Conservation (phyloP, 2,888 invertebrate genomes). For the Nysson spinosus region DNA sequence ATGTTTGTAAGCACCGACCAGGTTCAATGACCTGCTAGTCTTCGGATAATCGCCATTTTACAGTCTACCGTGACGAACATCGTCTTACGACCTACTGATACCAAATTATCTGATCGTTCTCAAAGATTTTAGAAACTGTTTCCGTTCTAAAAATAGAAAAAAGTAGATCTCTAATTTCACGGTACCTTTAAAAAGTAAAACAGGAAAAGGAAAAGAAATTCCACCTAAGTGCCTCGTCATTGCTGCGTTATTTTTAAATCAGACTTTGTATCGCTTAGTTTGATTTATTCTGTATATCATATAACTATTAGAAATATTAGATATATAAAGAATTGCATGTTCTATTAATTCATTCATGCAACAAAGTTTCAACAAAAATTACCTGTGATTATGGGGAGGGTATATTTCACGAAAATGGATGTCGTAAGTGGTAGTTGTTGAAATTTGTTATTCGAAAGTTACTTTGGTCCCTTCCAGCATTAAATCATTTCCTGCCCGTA, state of each 20-base stretch:
- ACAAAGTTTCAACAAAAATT: too few species aligned
- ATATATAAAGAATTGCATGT: too few species aligned
- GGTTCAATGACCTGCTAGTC: conserved; percentile 18
- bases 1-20: neutral
- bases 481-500: conserved; percentile 1
- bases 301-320: too few species aligned
- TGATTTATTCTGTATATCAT: too few species aligned
- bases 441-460: conserved; percentile 17
- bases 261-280: too few species aligned
- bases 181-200: too few species aligned
- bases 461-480: neutral
- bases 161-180: too few species aligned
- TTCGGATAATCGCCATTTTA: conserved; percentile 14
- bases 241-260: too few species aligned
- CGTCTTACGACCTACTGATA: conserved; percentile 44
- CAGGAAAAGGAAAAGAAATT: too few species aligned
- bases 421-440: conserved; percentile 9
- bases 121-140: neutral
- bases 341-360: conserved; percentile 1
- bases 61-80: conserved; percentile 19
- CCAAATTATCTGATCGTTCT: conserved; percentile 9
- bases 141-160: neutral
- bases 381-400: neutral
- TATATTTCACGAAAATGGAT: neutral
- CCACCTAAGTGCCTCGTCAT: too few species aligned